Evolutionary conservation across 2,113 vertebrate genomes (phyloP).

Genomic region (Panthera leo): DNA sequence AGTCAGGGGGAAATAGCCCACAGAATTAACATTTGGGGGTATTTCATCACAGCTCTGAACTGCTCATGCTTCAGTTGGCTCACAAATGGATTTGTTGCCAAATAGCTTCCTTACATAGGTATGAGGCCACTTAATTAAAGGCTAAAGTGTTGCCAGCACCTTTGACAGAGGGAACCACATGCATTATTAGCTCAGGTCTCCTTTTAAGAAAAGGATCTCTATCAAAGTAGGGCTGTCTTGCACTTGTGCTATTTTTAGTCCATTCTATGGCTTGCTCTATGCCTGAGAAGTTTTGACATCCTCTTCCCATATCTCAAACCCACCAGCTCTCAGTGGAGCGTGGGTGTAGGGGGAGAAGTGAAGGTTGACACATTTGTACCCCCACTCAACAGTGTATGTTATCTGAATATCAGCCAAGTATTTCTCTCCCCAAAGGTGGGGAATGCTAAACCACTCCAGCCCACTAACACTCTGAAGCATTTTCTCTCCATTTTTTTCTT

Average conservation of each 20-base stretch:
- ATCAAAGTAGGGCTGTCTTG: not conserved
- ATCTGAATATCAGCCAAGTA: not conserved
- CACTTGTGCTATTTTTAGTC: not conserved
- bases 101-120: not conserved
- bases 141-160: not conserved
- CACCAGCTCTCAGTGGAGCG: not conserved
- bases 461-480: not conserved
- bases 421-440: not conserved
- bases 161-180: not conserved
- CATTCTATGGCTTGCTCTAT: not conserved
- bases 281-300: not conserved
- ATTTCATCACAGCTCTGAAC: not conserved
- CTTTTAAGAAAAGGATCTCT: not conserved
- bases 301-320: not conserved
- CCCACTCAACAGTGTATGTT: not conserved
- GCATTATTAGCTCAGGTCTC: not conserved
- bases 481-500: not conserved
- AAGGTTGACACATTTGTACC: not conserved
- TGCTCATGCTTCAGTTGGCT: not conserved
- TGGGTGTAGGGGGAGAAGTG: not conserved
- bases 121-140: not conserved
- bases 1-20: not conserved
- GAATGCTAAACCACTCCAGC: not conserved
- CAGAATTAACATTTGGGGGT: not conserved
- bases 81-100: not conserved